These are phyloP conservation scores for Oenanthe oenanthe DNA, from an alignment of 2,113 vertebrate genomes.

Conservation along the genomic window DNA sequence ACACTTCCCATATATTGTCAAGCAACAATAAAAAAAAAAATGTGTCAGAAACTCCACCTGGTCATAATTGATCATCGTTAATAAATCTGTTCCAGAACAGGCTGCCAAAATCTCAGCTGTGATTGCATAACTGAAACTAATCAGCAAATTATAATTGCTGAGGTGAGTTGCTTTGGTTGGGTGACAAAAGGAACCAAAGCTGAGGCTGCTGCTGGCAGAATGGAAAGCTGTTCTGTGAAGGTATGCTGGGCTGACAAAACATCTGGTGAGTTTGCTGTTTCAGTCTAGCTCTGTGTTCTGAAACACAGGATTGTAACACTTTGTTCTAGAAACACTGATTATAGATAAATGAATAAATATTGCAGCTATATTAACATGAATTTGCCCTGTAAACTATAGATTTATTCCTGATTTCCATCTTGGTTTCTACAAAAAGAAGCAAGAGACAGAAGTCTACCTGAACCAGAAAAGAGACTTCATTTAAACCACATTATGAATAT, in stretches of 20 bases:
- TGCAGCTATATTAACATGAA: not conserved
- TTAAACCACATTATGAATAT: not conserved
- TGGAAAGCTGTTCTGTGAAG: not conserved
- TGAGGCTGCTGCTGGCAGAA: not conserved
- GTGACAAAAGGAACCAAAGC: not conserved
- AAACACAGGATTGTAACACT: not conserved
- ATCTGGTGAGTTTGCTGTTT: not conserved
- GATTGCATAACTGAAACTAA: constrained; percentile 27
- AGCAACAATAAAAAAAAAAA: not conserved
- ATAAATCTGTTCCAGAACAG: constrained; percentile 44
- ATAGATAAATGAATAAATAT: not conserved
- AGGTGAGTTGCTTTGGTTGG: constrained; percentile 6
- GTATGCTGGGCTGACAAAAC: not conserved
- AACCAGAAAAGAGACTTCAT: not conserved
- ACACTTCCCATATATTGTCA: constrained; percentile 61
- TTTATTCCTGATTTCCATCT: not conserved
- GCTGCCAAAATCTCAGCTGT: constrained; percentile 51
- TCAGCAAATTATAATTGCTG: constrained; percentile 18
- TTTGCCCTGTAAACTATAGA: not conserved
- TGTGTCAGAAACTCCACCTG: constrained; percentile 66
- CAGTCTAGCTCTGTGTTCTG: not conserved
- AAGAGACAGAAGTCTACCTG: not conserved
- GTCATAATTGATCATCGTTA: constrained; percentile 68
- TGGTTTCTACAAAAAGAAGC: not conserved
- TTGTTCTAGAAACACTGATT: not conserved